These are phyloP conservation scores for Glaucidium brasilianum DNA, from an alignment of 2,113 vertebrate genomes.

Conservation along the genomic window DNA sequence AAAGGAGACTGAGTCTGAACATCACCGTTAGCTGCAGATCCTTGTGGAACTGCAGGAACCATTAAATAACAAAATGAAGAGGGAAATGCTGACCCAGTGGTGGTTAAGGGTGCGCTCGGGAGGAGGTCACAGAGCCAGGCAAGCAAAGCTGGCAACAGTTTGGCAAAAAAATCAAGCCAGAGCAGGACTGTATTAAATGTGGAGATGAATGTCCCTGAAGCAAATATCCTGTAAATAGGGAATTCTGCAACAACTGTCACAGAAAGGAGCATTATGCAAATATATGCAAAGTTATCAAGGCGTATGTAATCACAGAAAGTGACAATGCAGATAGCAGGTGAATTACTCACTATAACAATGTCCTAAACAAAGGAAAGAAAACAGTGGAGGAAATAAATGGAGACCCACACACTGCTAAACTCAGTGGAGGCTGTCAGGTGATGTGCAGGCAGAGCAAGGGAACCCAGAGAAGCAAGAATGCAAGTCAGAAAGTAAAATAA, in stretches of 20 bases:
- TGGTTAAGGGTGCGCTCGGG: neutral
- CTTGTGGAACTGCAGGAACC: neutral
- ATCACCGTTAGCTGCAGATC: neutral
- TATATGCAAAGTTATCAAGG: neutral
- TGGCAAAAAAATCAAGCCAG: neutral
- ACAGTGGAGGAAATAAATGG: neutral
- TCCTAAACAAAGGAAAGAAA: neutral
- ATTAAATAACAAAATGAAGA: neutral
- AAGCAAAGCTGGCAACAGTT: neutral
- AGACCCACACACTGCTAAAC: neutral
- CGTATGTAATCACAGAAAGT: neutral
- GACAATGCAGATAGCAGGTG: neutral
- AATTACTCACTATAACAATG: neutral
- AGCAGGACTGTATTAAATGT: neutral
- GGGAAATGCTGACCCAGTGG: neutral
- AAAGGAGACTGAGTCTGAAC: neutral
- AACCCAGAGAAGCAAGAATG: neutral
- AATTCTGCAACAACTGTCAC: neutral
- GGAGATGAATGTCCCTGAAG: neutral
- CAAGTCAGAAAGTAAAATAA: neutral
- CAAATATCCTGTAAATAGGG: neutral
- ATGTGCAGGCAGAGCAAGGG: neutral
- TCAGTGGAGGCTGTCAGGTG: neutral
- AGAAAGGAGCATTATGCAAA: neutral
- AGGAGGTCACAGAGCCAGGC: neutral